Percentiles rank a stretch among this genome's conserved stretches.
Conservation (phyloP, 1,140 invertebrate genomes). For the Apis mellifera region Amel_HAv3.1 CM009935.2:6118501-6119000, state of each 20-base stretch:
- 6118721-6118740: slow-evolving; percentile 8
- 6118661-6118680: slow-evolving; percentile 17
- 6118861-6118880: not conserved
- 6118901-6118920: slow-evolving; percentile 15
- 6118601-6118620: slow-evolving; percentile 4
- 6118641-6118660: not conserved
- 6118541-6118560: not conserved
- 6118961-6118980: too few species aligned
- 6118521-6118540: not conserved
- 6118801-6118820: slow-evolving; percentile 26
- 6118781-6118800: not conserved
- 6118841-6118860: too few species aligned
- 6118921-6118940: slow-evolving; percentile 17
- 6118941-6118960: not conserved
- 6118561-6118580: slow-evolving; percentile 7
- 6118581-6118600: not conserved
- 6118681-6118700: not conserved
- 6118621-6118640: slow-evolving; percentile 1
- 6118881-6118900: slow-evolving; percentile 23
- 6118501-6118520: too few species aligned
- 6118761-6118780: not conserved
- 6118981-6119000: not conserved
- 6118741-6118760: too few species aligned
- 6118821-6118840: not conserved
- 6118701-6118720: not conserved